Conservation (phyloP, 2,888 invertebrate species). For the Julus scanicus region DNA sequence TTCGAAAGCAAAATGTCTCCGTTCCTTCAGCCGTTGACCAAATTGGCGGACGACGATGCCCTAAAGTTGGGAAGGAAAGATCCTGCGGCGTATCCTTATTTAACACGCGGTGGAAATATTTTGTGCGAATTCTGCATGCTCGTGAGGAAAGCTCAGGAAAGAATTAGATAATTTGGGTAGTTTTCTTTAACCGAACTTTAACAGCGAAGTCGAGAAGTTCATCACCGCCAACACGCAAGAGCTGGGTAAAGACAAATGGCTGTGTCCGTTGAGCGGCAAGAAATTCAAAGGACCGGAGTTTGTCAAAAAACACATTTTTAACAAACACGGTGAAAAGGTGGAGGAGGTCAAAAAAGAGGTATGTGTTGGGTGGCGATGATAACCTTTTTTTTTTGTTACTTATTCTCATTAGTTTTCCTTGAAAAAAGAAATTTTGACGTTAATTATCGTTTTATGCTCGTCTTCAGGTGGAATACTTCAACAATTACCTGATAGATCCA, state of each 20-base stretch:
- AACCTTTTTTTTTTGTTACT: no score
- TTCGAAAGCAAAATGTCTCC: slow-evolving; percentile 93
- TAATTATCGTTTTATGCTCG: no score
- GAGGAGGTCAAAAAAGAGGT: slow-evolving; percentile 97
- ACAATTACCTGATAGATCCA: slow-evolving; percentile 92
- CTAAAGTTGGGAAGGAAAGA: slow-evolving; percentile 86
- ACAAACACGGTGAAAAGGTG: slow-evolving; percentile 96
- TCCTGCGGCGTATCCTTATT: slow-evolving; percentile 70
- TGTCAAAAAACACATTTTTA: slow-evolving; percentile 97
- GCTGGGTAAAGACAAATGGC: slow-evolving; percentile 97
- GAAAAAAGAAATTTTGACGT: no score
- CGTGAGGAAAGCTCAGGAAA: neutral
- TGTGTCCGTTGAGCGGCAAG: slow-evolving; percentile 98
- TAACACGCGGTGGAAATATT: no score
- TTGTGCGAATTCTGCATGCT: no score
- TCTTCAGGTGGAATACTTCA: slow-evolving; percentile 86
- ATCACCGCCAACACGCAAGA: slow-evolving; percentile 96
- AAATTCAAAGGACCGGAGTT: slow-evolving; percentile 99
- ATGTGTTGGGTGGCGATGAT: neutral
- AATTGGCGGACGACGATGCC: slow-evolving; percentile 78
- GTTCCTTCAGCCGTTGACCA: slow-evolving; percentile 82
- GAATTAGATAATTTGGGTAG: neutral
- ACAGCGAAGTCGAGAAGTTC: slow-evolving; percentile 89
- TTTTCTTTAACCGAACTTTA: slow-evolving; percentile 57
- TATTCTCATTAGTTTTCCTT: no score